Base-by-base conservation (phyloP, 2,888 invertebrate species). In the Arctia plantaginis region DNA sequence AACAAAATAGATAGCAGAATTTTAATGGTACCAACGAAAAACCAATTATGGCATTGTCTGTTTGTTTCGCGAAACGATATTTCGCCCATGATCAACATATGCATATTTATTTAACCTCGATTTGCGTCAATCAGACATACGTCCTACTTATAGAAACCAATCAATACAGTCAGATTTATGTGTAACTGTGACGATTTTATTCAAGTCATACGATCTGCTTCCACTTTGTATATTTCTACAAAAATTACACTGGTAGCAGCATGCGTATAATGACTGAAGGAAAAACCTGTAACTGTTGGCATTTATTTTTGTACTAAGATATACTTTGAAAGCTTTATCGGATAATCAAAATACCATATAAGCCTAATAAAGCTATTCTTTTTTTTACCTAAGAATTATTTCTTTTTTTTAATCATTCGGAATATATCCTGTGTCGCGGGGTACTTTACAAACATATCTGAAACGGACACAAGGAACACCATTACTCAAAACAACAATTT, bases 31-130 rank as follows among this genome's bases (percentile, higher is more conserved):
- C 23, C n/a, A 27, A 27, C 27, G 13, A 12, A 10, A 65, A 65
- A 33, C 41, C 76, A 51, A 66, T n/a, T 69, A 62, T 44, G 39
- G 39, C 33, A 69, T 33, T 66, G 13, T 65, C 76, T 74, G 65
- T 74, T 74, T 76, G 73, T 84, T 73, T 69, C 67, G 69, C 67
- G 10, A n/a, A 47, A 65, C 62, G 77, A 64, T 66, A 72, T 79
- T 77, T 73, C 69, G 66, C 72, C 64, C 33, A 77, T 77, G 77
- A 74, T 80, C 75, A 78, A 77, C 75, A 69, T 69, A 75, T 74
- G 78, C 76, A 83, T 83, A 85, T 85, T 85, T 85, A 78, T 85
- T 77, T 51, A 85, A 76, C 85, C 77, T 85, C 76, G 65, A 75
- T 82, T 84, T 76, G 68, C 74, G 70, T 80, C 83, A 76, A 77